phyloP scores from a whole-genome alignment of 2,888 invertebrate genomes.

The Latrodectus hesperus region DNA sequence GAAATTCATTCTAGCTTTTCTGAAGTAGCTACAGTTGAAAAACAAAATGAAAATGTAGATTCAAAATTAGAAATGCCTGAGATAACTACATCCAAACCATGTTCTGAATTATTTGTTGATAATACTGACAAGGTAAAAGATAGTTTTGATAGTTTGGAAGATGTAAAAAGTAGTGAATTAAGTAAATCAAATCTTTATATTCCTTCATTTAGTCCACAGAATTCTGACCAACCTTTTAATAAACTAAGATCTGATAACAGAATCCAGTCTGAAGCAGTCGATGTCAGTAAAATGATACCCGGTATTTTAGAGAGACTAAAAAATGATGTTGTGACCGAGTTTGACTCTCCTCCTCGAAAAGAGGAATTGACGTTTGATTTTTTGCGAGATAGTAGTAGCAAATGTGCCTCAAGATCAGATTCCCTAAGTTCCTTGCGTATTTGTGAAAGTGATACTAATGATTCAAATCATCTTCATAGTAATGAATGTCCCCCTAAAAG shows the following conservation, averaged over 20 bases:
- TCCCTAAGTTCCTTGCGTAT: constrained; percentile 57
- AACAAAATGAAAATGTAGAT: too few relatives aligned
- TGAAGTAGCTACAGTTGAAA: too few relatives aligned
- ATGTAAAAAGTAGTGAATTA: too few relatives aligned
- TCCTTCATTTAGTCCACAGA: constrained; percentile 1
- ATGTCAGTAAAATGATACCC: constrained; percentile 56
- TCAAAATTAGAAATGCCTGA: too few relatives aligned
- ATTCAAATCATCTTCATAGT: constrained; percentile 39
- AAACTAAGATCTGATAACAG: not conserved
- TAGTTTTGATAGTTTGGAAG: too few relatives aligned
- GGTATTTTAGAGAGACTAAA: constrained; percentile 51
- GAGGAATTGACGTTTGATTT: constrained; percentile 59
- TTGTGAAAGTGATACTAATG: constrained; percentile 60
- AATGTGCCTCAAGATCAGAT: constrained; percentile 52
- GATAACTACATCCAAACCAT: too few relatives aligned
- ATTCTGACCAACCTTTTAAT: not conserved
- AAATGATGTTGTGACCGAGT: constrained; percentile 49
- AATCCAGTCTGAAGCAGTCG: constrained; percentile 42
- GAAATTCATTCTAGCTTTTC: too few relatives aligned
- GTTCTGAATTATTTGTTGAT: too few relatives aligned
- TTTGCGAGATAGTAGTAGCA: constrained; percentile 33
- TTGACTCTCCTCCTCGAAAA: constrained; percentile 42
- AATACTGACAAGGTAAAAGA: too few relatives aligned
- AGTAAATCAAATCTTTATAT: not conserved
- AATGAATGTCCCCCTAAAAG: not conserved